Base-by-base conservation (phyloP, 2,888 invertebrate species). In the Toxonevra muliebris region DNA sequence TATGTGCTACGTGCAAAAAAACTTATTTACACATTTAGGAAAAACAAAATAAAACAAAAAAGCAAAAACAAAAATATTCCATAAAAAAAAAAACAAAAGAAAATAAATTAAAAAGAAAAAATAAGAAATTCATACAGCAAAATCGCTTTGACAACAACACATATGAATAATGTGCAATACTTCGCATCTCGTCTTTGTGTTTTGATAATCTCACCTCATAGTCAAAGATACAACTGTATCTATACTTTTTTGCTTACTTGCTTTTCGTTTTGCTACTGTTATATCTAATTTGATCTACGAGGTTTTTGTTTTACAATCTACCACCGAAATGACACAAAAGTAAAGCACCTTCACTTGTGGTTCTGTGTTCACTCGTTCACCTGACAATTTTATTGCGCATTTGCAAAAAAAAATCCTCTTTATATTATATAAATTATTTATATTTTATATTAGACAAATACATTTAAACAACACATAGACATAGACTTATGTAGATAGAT, bases 171-270 rank as follows among this genome's bases (percentile, higher is more conserved):
- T 65, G 71, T 73, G 72, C 74, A 71, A 71, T 67, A 75, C 73
- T 73, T 73, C 71, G 70, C 74, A 73, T 73, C 73, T 70, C 73
- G 68, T 74, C 74, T 75, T 75, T 74, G 73, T 75, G 66, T 67
- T 70, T 70, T 69, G 71, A 66, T 70, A 70, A 69, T 73, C 69
- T 71, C 63, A 59, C 58, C 65, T 65, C 61, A 19, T n/a, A 53
- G 40, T 55, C 45, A 55, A 54, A 50, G 53, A 65, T 65, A 65
- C 20, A 48, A 48, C 50, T n/a, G 40, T 60, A 60, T 45, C 45
- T 59, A 10, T 43, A n/a, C 62, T 57, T n/a, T n/a, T 5, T 40
- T 17, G 61, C 42, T 15, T 66, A 57, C 58, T 42, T 55, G 50
- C 40, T 43, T 30, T 30, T 30, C 30, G 30, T 7, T 52, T 42